Evolutionary conservation across 2,797 vertebrate genomes (phyloP).

Genomic region (Sebastes itinus): DNA sequence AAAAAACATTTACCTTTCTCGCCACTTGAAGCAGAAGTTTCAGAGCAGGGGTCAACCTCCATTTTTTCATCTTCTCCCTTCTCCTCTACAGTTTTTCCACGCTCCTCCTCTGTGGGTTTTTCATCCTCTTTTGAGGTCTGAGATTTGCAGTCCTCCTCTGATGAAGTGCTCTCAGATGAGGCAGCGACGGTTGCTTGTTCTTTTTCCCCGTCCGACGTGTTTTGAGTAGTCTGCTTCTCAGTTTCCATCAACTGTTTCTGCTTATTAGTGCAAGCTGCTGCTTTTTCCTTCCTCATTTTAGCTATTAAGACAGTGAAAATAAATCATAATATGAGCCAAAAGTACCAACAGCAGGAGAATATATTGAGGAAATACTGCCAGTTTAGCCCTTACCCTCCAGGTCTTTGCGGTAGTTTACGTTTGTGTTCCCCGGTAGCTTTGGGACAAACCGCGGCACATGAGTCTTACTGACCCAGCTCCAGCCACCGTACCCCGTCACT

Average conservation of each 20-base stretch:
- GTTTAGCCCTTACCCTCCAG: slow-evolving; percentile 83
- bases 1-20: slow-evolving; percentile 73
- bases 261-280: slow-evolving; percentile 65
- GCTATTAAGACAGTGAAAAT: slow-evolving; percentile 29
- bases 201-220: slow-evolving; percentile 44
- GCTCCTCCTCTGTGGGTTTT: slow-evolving; percentile 46
- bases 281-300: slow-evolving; percentile 64
- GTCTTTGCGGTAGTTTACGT: slow-evolving; percentile 90
- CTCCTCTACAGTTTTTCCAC: slow-evolving; percentile 56
- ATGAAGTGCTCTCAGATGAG: slow-evolving; percentile 55
- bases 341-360: neutral
- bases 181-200: slow-evolving; percentile 60
- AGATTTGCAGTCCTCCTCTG: slow-evolving; percentile 35
- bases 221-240: slow-evolving; percentile 59
- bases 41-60: slow-evolving; percentile 57
- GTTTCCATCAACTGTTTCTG: slow-evolving; percentile 76
- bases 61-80: slow-evolving; percentile 64
- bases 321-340: neutral
- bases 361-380: neutral
- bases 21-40: slow-evolving; percentile 47
- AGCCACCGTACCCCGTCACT: slow-evolving; percentile 97
- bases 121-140: slow-evolving; percentile 62
- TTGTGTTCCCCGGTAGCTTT: slow-evolving; percentile 96
- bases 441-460: slow-evolving; percentile 91
- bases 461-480: slow-evolving; percentile 98